Evolutionary conservation across 2,888 invertebrate species (phyloP).

Genomic region (Scaptomyza parva): DNA sequence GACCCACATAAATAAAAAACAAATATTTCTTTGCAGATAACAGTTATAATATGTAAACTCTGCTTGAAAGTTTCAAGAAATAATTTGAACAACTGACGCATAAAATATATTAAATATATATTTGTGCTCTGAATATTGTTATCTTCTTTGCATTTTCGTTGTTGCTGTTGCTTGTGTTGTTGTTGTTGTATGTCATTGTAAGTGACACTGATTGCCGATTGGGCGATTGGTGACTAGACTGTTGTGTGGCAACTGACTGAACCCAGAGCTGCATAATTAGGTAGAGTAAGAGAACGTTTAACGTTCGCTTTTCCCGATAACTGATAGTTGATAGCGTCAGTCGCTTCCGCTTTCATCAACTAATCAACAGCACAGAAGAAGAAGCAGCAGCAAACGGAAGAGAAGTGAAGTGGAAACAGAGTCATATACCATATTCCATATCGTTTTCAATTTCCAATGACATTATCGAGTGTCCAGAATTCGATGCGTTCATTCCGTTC

Average conservation of each 20-base stretch:
- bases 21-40: neutral
- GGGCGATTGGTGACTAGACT: neutral
- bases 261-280: slow-evolving; percentile 68
- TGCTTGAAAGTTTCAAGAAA: slow-evolving; percentile 9
- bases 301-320: slow-evolving; percentile 38
- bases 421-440: slow-evolving; percentile 31
- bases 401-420: neutral
- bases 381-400: neutral
- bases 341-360: slow-evolving; percentile 57
- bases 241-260: too few relatives aligned
- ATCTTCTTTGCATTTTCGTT: slow-evolving; percentile 37
- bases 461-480: slow-evolving; percentile 20
- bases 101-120: slow-evolving; percentile 27
- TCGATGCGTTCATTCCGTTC: neutral
- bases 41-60: neutral
- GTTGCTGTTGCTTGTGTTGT: slow-evolving; percentile 28
- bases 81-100: slow-evolving; percentile 32
- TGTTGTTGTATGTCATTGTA: slow-evolving; percentile 54
- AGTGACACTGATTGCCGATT: slow-evolving; percentile 66
- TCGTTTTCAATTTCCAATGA: slow-evolving; percentile 48
- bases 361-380: slow-evolving; percentile 28
- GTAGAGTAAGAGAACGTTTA: slow-evolving; percentile 49
- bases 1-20: neutral
- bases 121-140: slow-evolving; percentile 25
- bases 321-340: slow-evolving; percentile 51